A percentile compares a stretch with the other conserved stretches of the same genome.
These are phyloP conservation scores for Neosilurus mollespiculum DNA, from an alignment of 2,797 vertebrate genomes.

Conservation along the genomic window DNA sequence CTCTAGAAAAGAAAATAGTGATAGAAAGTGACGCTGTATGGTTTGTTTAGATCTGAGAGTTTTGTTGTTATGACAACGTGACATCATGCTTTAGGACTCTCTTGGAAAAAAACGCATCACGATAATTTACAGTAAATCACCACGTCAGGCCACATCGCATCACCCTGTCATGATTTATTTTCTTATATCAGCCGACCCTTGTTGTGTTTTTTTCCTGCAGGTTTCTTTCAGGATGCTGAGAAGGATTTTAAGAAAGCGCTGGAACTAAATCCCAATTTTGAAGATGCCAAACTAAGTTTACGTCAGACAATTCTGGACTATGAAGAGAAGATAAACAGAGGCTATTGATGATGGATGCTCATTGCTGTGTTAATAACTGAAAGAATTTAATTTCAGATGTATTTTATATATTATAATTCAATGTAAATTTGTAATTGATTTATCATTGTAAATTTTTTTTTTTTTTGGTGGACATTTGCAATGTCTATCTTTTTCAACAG, in stretches of 20 bases:
- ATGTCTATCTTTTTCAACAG: neutral
- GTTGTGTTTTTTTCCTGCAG: slow-evolving; percentile 62
- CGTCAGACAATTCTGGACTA: slow-evolving; percentile 84
- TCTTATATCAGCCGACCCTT: neutral
- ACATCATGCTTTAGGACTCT: too few relatives aligned
- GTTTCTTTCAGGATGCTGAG: slow-evolving; percentile 87
- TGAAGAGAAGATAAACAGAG: slow-evolving; percentile 77
- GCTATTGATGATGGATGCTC: slow-evolving; percentile 63
- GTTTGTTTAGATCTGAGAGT: too few relatives aligned
- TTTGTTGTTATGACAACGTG: too few relatives aligned
- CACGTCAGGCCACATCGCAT: neutral
- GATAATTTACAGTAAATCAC: neutral
- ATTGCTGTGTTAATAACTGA: neutral
- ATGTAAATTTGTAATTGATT: neutral
- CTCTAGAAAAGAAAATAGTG: too few relatives aligned
- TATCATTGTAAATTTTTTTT: neutral
- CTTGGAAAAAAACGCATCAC: neutral
- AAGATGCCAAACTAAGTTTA: slow-evolving; percentile 88
- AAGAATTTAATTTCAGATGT: neutral
- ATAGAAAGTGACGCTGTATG: too few relatives aligned
- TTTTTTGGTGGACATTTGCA: neutral
- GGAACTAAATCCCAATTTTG: slow-evolving; percentile 85
- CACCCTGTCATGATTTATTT: neutral
- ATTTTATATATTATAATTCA: neutral
- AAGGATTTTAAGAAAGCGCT: slow-evolving; percentile 86